Evolutionary conservation across 2,113 vertebrate genomes (phyloP).

Genomic region (Corynorhinus townsendii): DNA sequence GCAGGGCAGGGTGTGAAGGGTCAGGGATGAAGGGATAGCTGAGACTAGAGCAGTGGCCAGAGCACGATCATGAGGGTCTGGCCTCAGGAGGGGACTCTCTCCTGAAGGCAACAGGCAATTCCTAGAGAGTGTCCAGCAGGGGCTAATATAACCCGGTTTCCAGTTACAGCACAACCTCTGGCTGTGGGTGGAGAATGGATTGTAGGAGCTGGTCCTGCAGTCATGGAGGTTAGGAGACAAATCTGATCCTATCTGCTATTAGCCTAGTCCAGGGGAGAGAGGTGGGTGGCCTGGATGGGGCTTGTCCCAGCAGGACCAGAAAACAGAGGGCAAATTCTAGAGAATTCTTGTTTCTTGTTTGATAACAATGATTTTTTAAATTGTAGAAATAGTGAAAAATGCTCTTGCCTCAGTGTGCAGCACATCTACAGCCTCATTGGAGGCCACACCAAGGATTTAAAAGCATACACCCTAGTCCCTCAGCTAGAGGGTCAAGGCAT

Average conservation of each 20-base stretch:
- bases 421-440: accelerated
- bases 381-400: neutral
- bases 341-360: neutral
- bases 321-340: neutral
- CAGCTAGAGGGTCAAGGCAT: neutral
- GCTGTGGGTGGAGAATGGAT: neutral
- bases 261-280: neutral
- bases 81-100: neutral
- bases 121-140: neutral
- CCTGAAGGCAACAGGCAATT: neutral
- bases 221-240: neutral
- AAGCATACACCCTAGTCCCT: neutral
- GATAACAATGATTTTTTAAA: neutral
- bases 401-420: neutral
- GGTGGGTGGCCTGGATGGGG: neutral
- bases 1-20: neutral
- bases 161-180: neutral
- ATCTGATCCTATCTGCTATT: neutral
- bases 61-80: neutral
- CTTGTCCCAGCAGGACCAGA: neutral
- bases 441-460: neutral
- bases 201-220: too few species aligned
- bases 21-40: neutral
- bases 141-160: accelerated
- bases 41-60: neutral